These are phyloP conservation scores for Sebastes oblongus DNA, from an alignment of 2,797 vertebrate species.

Conservation along the genomic window DNA sequence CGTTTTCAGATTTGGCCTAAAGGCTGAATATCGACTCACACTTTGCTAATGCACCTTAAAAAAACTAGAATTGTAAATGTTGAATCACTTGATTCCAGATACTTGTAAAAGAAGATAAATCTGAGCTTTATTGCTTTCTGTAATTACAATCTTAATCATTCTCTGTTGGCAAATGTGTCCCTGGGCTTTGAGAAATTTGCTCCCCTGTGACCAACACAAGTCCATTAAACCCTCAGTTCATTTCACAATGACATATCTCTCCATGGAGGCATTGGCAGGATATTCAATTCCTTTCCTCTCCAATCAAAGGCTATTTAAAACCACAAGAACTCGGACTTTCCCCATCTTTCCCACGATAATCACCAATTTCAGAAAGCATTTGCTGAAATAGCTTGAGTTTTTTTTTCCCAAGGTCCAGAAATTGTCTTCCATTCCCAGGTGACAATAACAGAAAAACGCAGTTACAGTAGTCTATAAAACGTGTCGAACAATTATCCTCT, in stretches of 20 bases:
- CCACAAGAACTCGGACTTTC: not conserved
- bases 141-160: not conserved
- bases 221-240: slow-evolving; percentile 32
- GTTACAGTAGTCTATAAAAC: not conserved
- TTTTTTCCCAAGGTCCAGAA: not conserved
- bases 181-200: not conserved
- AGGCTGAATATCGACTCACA: not conserved
- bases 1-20: not conserved
- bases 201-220: slow-evolving; percentile 17
- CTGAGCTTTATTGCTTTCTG: not conserved
- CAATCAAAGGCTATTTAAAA: slow-evolving; percentile 25
- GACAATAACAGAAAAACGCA: slow-evolving; percentile 1
- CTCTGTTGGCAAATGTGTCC: not conserved
- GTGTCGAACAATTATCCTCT: slow-evolving; percentile 24
- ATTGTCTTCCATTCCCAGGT: not conserved
- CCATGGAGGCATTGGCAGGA: not conserved
- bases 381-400: not conserved
- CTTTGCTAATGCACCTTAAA: not conserved
- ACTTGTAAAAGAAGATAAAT: not conserved
- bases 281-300: not conserved
- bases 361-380: slow-evolving; percentile 14
- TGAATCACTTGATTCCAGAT: not conserved
- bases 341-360: not conserved
- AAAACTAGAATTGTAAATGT: not conserved
- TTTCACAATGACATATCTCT: slow-evolving; percentile 17